Base-by-base conservation (phyloP, 2,888 invertebrate genomes). In the Coleophora deauratella region DNA sequence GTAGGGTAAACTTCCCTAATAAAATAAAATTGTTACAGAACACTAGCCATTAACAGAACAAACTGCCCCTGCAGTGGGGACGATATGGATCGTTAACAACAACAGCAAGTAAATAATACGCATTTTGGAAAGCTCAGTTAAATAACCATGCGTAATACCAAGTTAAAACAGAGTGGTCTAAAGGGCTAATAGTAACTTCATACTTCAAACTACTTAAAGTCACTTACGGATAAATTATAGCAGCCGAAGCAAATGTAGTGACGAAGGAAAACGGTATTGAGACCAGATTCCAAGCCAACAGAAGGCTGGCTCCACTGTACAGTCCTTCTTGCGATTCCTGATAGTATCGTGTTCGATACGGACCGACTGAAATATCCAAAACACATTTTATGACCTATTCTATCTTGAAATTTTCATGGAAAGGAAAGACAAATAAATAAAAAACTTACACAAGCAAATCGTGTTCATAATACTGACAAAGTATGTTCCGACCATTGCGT, bases 321-420 rank as follows among this genome's bases (percentile, higher is more conserved):
- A 95, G 77, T 0, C 96, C 96, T 71, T 96, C 96, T 40, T 96
- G 91, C 0, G 93, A 91, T 62, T 97, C 97, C 65, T 97, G 96
- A 53, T 95, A 96, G 74, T 96, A 97, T 33, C 95, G 88, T n/a
- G 94, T 95, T n/a, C 97, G 87, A 76, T 94, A 94, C 28, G 90
- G 90, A 2, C 94, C 92, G 82, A 91, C 94, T 94, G 64, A 12
- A 81, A 76, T 2, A 37, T 21, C 6, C 21, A 21, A 21, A 21
- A 21, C 21, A 21, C 21, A 21, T 21, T 21, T 21, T 4, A 21
- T 21, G 6, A 4, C 21, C 6, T 6, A 6, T 6, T 21, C 21
- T 21, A 6, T 21, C 21, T 21, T 6, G 21, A 21, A 3, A 6
- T 21, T 21, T 21, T 3, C 6, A 21, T 21, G 21, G 3, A 21